Conservation (phyloP, 1,140 invertebrate species). For the Psix sp. region DNA sequence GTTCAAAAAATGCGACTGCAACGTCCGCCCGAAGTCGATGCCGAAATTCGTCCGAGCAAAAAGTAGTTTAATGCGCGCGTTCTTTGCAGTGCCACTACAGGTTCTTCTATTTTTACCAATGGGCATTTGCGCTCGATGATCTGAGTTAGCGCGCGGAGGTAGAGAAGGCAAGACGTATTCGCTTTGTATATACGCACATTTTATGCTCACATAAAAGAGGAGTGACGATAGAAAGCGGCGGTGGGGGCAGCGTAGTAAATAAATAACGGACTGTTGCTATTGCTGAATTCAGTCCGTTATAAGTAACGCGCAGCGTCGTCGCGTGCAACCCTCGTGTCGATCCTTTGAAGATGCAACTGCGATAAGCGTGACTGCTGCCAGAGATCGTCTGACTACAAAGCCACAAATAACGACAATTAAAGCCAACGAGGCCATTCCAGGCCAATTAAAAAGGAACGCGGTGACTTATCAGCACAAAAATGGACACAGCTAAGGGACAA, state of each 20-base stretch:
- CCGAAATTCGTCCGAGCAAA: conserved; percentile 12
- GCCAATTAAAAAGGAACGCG: not conserved
- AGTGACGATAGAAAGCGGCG: conserved; percentile 51
- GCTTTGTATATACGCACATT: conserved; percentile 42
- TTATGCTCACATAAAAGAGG: conserved; percentile 50
- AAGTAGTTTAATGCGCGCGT: conserved; percentile 36
- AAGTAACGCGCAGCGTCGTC: conserved; percentile 43
- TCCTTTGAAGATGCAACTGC: conserved; percentile 29
- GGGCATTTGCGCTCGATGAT: conserved; percentile 66
- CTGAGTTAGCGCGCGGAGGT: conserved; percentile 59
- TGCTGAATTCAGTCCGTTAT: conserved; percentile 68
- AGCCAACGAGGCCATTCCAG: not conserved
- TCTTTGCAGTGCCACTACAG: conserved; percentile 59
- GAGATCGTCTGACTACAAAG: not conserved
- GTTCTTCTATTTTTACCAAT: conserved; percentile 74
- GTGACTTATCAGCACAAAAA: conserved; percentile 13
- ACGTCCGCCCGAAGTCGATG: not conserved
- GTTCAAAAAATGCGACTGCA: no score
- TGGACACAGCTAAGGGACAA: conserved; percentile 1
- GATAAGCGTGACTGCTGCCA: conserved; percentile 7
- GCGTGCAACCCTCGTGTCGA: conserved; percentile 31
- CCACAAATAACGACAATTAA: not conserved
- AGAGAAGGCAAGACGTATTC: conserved; percentile 57
- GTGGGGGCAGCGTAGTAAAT: conserved; percentile 72
- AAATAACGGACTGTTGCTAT: conserved; percentile 71